Evolutionary conservation across 2,888 invertebrate species (phyloP).

Genomic region (Plagodis dolabraria): DNA sequence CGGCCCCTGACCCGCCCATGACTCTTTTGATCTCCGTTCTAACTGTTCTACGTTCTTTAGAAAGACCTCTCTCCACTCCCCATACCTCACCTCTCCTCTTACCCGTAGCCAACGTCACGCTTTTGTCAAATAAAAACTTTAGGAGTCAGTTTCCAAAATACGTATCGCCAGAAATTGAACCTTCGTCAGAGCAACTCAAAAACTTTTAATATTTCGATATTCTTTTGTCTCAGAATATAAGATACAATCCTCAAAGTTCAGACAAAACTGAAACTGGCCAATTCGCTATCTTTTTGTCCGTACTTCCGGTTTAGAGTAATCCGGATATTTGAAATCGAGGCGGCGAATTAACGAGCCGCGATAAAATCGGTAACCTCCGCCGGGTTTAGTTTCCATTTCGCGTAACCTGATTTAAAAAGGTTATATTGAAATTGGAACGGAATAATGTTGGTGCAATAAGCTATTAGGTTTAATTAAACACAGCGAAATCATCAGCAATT

Average conservation of each 20-base stretch:
- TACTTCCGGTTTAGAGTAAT: conserved; percentile 22
- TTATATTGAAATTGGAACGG: conserved; percentile 32
- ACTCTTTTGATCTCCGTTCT: conserved; percentile 49
- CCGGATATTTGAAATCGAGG: conserved; percentile 13
- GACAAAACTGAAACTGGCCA: conserved; percentile 30
- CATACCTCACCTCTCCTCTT: neutral
- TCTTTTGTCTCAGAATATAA: conserved; percentile 35
- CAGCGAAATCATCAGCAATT: conserved; percentile 45
- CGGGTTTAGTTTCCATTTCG: conserved; percentile 5
- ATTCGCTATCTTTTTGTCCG: conserved; percentile 30
- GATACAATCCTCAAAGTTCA: conserved; percentile 31
- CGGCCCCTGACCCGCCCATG: conserved; percentile 29
- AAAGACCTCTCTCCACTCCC: conserved; percentile 8
- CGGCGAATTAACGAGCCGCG: conserved; percentile 17
- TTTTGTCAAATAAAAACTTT: conserved; percentile 38
- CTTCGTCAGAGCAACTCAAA: conserved; percentile 20
- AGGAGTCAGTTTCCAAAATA: conserved; percentile 18
- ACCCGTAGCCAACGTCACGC: conserved; percentile 24
- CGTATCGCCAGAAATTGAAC: conserved; percentile 23
- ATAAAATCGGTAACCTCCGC: conserved; percentile 16
- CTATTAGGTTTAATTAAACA: conserved; percentile 42
- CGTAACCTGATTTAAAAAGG: conserved; percentile 26
- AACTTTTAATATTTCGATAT: conserved; percentile 35
- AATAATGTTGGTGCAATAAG: conserved; percentile 34
- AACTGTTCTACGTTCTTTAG: conserved; percentile 39